These are phyloP conservation scores for Halcyon malimbica DNA, from an alignment of 2,113 vertebrate genomes.

Conservation along the genomic window DNA sequence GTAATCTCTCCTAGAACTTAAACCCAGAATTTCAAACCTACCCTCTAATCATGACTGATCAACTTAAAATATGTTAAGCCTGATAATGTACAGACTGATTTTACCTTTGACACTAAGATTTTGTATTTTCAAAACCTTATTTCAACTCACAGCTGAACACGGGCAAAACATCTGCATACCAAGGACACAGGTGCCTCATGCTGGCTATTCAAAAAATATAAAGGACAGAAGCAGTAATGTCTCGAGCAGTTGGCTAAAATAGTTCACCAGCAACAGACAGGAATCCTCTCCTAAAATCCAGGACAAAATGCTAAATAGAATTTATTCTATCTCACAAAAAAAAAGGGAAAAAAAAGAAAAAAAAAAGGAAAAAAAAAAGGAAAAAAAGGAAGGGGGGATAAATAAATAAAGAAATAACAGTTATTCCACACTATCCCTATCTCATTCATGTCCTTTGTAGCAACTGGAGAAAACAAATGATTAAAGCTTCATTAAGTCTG, in stretches of 20 bases:
- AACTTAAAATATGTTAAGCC: not conserved
- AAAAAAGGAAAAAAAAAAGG: too few species aligned
- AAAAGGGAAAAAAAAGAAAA: too few species aligned
- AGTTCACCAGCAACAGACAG: not conserved
- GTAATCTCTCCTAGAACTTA: not conserved
- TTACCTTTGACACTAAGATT: not conserved
- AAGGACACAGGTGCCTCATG: not conserved
- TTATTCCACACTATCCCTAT: not conserved
- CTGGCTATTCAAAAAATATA: not conserved
- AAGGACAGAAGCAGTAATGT: not conserved
- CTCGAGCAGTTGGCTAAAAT: not conserved
- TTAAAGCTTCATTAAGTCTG: not conserved
- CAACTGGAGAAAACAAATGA: not conserved
- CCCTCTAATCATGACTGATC: not conserved
- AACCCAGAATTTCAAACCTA: not conserved
- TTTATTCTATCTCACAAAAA: not conserved
- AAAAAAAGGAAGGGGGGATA: too few species aligned
- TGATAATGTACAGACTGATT: not conserved
- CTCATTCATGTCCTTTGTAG: not conserved
- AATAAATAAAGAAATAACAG: too few species aligned
- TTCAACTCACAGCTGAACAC: not conserved
- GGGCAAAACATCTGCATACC: not conserved
- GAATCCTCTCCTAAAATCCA: not conserved
- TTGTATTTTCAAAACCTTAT: not conserved
- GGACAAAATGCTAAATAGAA: not conserved